Evolutionary conservation across 2,888 invertebrate genomes (phyloP).

Genomic region (Falcaria lacertinaria): DNA sequence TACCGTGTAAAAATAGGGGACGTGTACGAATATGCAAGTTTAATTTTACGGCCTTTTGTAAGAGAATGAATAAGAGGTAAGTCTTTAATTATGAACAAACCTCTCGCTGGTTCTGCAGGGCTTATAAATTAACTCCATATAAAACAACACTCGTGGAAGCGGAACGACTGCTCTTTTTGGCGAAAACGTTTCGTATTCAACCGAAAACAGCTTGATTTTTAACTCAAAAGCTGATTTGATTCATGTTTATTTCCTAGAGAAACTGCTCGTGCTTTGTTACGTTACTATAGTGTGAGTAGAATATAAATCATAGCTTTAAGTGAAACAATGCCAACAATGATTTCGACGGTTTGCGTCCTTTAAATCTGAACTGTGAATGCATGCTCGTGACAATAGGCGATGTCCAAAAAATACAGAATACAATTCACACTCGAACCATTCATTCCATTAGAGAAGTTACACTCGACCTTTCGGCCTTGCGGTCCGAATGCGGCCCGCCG

Average conservation of each 20-base stretch:
- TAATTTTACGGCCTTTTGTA: conserved; percentile 64
- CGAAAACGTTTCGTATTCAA: conserved; percentile 25
- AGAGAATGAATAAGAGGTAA: conserved; percentile 58
- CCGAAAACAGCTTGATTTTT: conserved; percentile 18
- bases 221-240: conserved; percentile 27
- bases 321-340: conserved; percentile 29
- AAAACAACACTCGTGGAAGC: conserved; percentile 40
- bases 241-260: conserved; percentile 26
- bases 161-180: conserved; percentile 28
- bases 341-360: conserved; percentile 22
- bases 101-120: conserved; percentile 32
- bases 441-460: background rate
- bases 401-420: conserved; percentile 17
- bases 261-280: conserved; percentile 20
- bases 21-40: conserved; percentile 65
- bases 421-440: background rate
- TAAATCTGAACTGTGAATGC: conserved; percentile 27
- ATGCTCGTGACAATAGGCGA: conserved; percentile 22
- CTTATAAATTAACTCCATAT: conserved; percentile 48
- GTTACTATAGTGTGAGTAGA: conserved; percentile 13
- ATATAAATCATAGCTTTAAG: conserved; percentile 29
- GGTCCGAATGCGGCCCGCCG: no score
- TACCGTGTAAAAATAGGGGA: conserved; percentile 57
- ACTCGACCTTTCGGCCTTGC: no score
- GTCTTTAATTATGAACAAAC: conserved; percentile 64